Percentiles rank a stretch among this genome's conserved stretches.
These are phyloP conservation scores for Trinorchestia longiramus DNA, from an alignment of 1,140 invertebrate species.

Conservation along the genomic window DNA sequence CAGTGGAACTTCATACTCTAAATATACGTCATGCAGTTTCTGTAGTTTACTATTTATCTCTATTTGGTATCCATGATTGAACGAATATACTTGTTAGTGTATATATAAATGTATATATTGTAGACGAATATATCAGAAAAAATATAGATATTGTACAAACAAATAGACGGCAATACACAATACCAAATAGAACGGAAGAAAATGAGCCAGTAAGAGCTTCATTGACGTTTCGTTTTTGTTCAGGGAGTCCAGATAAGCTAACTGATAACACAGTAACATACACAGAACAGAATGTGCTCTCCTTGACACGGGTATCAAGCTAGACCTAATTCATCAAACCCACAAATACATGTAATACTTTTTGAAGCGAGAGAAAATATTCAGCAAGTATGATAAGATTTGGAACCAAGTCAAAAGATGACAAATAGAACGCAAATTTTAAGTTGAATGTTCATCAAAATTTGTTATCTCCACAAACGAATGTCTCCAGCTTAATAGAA, in stretches of 20 bases:
- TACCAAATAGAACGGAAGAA: neutral
- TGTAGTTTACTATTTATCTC: neutral
- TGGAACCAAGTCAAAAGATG: neutral
- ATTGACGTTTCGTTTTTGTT: neutral
- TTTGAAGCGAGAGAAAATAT: neutral
- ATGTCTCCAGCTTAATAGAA: neutral
- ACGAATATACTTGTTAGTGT: neutral
- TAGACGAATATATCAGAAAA: neutral
- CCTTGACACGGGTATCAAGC: neutral
- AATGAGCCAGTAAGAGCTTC: neutral
- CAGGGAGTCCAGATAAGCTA: neutral
- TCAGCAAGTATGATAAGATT: neutral
- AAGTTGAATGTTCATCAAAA: neutral
- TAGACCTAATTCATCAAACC: neutral
- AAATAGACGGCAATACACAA: constrained; percentile 4
- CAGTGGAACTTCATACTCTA: neutral
- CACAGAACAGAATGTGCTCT: neutral
- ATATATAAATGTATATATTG: neutral
- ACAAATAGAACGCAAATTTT: neutral
- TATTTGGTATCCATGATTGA: neutral
- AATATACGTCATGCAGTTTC: neutral
- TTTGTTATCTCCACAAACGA: neutral
- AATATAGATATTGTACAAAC: neutral
- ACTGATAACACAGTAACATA: neutral
- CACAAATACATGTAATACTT: neutral